Evolutionary conservation across 2,797 vertebrate species (phyloP).

Genomic region (Moxostoma hubbsi): DNA sequence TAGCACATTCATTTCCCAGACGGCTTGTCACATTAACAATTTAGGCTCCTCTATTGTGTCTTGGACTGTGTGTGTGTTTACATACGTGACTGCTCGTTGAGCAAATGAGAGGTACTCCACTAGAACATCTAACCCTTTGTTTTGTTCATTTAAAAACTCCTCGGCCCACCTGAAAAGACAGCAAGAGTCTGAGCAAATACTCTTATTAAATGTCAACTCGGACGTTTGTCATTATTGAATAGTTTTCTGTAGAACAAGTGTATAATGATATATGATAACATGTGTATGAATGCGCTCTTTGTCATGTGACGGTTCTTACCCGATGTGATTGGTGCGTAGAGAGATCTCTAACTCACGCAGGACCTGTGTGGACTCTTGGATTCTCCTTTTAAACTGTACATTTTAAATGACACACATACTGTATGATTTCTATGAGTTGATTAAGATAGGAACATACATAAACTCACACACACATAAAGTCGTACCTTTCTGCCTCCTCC

Average conservation of each 20-base stretch:
- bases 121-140: slow-evolving; percentile 88
- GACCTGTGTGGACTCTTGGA: slow-evolving; percentile 89
- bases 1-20: slow-evolving; percentile 14
- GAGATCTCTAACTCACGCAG: slow-evolving; percentile 95
- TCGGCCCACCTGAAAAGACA: slow-evolving; percentile 86
- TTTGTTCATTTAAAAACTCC: slow-evolving; percentile 92
- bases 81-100: slow-evolving; percentile 86
- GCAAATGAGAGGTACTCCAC: slow-evolving; percentile 90
- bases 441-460: neutral
- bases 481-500: slow-evolving; percentile 88
- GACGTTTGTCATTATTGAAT: too few species aligned
- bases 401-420: neutral
- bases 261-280: too few species aligned
- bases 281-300: neutral
- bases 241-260: too few species aligned
- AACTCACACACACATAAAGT: neutral
- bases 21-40: slow-evolving; percentile 19
- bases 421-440: neutral
- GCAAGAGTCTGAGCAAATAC: neutral
- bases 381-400: slow-evolving; percentile 86
- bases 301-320: slow-evolving; percentile 74
- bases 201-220: too few species aligned
- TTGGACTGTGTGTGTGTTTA: slow-evolving; percentile 46
- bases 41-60: slow-evolving; percentile 26
- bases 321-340: slow-evolving; percentile 93